Evolutionary conservation across 2,888 invertebrate genomes (phyloP).

Genomic region (Tiphia femorata): DNA sequence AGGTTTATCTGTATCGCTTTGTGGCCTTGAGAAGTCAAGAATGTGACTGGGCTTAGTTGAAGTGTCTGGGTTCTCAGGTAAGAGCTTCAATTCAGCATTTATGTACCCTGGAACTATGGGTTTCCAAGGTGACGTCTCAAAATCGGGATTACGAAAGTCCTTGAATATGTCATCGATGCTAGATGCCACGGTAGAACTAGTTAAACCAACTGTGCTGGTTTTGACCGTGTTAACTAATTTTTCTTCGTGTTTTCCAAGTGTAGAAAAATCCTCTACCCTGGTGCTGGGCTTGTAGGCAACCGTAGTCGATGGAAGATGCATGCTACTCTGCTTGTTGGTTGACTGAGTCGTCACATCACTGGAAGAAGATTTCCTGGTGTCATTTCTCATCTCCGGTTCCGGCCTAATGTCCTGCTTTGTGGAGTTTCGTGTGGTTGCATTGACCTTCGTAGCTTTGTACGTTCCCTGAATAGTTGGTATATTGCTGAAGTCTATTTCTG

Average conservation of each 20-base stretch:
- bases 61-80: slow-evolving; percentile 17
- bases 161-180: slow-evolving; percentile 41
- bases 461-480: slow-evolving; percentile 66
- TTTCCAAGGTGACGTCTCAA: slow-evolving; percentile 65
- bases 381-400: background rate
- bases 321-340: too few relatives aligned
- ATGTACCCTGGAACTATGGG: slow-evolving; percentile 62
- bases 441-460: slow-evolving; percentile 61
- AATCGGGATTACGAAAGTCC: slow-evolving; percentile 59
- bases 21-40: background rate
- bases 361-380: slow-evolving; percentile 12
- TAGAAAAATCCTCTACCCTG: too few relatives aligned
- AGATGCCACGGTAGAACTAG: too few relatives aligned
- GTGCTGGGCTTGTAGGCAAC: too few relatives aligned
- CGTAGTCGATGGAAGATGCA: too few relatives aligned
- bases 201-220: too few relatives aligned
- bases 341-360: too few relatives aligned
- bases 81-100: slow-evolving; percentile 51
- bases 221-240: too few relatives aligned
- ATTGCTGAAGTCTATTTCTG: slow-evolving; percentile 62
- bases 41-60: background rate
- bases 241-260: slow-evolving; percentile 11
- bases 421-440: slow-evolving; percentile 32
- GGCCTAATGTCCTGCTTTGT: background rate
- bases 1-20: too few relatives aligned